Percentiles rank a stretch among this genome's conserved stretches.
Evolutionary conservation across 2,797 vertebrate genomes (phyloP).

Genomic region (Alca torda): DNA sequence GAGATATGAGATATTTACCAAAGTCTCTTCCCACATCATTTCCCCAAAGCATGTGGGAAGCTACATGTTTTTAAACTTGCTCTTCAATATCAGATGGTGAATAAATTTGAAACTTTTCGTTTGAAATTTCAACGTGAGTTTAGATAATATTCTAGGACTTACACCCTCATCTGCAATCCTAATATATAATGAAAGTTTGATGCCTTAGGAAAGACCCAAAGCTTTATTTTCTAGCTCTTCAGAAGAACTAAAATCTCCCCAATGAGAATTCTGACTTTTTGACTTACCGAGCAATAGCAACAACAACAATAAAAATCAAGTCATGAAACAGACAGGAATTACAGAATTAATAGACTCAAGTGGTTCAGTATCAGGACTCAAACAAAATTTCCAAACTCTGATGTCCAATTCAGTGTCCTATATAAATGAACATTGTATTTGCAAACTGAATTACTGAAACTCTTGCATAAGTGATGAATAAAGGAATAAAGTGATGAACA

Average conservation of each 20-base stretch:
- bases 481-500: neutral
- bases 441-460: neutral
- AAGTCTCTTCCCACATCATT: neutral
- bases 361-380: neutral
- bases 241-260: neutral
- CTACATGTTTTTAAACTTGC: neutral
- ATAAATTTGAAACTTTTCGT: neutral
- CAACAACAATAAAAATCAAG: neutral
- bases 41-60: neutral
- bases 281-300: neutral
- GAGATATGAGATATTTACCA: neutral
- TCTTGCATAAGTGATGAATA: neutral
- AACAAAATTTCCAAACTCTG: neutral
- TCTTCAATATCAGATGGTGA: neutral
- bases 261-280: neutral
- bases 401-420: neutral
- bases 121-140: neutral
- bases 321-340: neutral
- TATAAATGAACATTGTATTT: neutral
- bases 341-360: neutral
- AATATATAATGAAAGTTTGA: neutral
- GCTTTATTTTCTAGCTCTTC: neutral
- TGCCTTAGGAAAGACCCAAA: neutral
- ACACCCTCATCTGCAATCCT: rapidly evolving
- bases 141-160: neutral